Percentiles rank a stretch among this genome's conserved stretches.
Conservation (phyloP, 2,113 vertebrate species). For the Formicarius rufipectus region DNA sequence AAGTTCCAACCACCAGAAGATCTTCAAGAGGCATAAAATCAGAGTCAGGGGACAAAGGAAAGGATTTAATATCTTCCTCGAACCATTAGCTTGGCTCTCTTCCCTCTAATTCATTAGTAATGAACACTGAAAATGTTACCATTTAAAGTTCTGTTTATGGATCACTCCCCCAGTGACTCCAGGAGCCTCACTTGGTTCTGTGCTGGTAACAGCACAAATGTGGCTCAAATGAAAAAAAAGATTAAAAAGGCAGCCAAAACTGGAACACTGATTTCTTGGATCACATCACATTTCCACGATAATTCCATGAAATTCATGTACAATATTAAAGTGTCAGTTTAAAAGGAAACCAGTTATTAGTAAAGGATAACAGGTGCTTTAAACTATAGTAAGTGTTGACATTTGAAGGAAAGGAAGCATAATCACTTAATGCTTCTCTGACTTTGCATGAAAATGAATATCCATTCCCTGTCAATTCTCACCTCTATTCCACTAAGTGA, state of each 20-base stretch:
- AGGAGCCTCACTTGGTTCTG: not conserved
- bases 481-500: constrained; percentile 66
- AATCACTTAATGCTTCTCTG: constrained; percentile 72
- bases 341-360: constrained; percentile 79
- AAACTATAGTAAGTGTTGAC: constrained; percentile 70
- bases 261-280: constrained; percentile 48
- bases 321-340: constrained; percentile 77
- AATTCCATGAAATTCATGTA: constrained; percentile 72
- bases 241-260: constrained; percentile 42
- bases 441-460: constrained; percentile 73
- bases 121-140: not conserved
- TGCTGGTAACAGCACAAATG: not conserved
- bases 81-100: not conserved
- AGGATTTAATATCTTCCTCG: not conserved
- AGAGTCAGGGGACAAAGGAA: not conserved
- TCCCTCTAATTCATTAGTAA: not conserved
- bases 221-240: not conserved
- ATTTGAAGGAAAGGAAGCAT: constrained; percentile 73
- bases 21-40: not conserved
- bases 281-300: constrained; percentile 61
- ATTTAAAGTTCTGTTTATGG: not conserved
- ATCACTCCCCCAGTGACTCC: not conserved
- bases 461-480: constrained; percentile 73
- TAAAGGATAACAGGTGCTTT: constrained; percentile 77
- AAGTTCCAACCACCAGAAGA: not conserved